Evolutionary conservation across 2,113 vertebrate genomes (phyloP).

Genomic region (Nibea albiflora): DNA sequence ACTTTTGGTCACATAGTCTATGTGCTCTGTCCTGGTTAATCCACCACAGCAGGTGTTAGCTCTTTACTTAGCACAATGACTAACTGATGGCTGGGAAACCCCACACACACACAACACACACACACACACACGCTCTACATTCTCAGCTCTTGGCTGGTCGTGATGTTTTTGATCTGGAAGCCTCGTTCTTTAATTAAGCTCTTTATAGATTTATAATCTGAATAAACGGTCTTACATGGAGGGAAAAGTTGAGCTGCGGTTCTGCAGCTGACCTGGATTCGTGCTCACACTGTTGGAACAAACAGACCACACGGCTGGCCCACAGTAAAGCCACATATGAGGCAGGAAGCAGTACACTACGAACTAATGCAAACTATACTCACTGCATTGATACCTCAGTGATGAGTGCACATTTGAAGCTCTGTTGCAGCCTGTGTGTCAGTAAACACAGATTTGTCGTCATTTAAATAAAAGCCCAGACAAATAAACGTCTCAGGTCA

Average conservation of each 20-base stretch:
- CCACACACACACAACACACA: not conserved
- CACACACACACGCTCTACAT: slow-evolving; percentile 2
- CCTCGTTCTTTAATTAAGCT: slow-evolving; percentile 14
- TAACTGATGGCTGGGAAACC: not conserved
- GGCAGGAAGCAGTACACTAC: too few relatives aligned
- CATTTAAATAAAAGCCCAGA: too few relatives aligned
- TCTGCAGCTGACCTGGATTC: too few relatives aligned
- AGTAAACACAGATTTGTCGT: too few relatives aligned
- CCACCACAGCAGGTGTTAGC: slow-evolving; percentile 52
- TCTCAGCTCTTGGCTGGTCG: not conserved
- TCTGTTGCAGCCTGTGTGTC: too few relatives aligned
- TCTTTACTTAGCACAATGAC: slow-evolving; percentile 57
- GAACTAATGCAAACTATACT: too few relatives aligned
- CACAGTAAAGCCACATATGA: too few relatives aligned
- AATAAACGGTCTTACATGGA: slow-evolving; percentile 7
- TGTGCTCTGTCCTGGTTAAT: slow-evolving; percentile 26
- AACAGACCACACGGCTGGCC: too few relatives aligned
- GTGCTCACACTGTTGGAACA: too few relatives aligned
- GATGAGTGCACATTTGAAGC: too few relatives aligned
- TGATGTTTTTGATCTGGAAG: slow-evolving; percentile 7
- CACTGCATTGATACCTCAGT: too few relatives aligned
- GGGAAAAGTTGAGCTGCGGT: not conserved
- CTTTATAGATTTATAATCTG: not conserved
- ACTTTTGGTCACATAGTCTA: not conserved
- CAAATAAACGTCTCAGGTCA: too few relatives aligned